phyloP scores from a whole-genome alignment of 30 jellyfish, hydroid and myxozoan species.

The Aurelia aurita region DNA sequence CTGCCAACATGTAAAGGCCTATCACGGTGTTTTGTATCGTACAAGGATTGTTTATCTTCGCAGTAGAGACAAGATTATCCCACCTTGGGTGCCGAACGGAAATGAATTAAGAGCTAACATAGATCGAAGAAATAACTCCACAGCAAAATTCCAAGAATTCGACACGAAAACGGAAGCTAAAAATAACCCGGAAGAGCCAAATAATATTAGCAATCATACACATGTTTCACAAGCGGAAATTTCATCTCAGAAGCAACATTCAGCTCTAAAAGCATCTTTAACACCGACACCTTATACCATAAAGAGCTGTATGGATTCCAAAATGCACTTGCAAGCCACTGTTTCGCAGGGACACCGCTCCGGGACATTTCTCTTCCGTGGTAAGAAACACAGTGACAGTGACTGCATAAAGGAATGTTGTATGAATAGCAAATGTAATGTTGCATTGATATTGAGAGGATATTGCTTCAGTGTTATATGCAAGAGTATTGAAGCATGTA shows the following conservation, averaged over 20 bases:
- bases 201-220: not conserved
- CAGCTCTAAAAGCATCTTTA: not conserved
- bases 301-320: slow-evolving; percentile 11
- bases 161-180: not conserved
- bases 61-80: slow-evolving; percentile 65
- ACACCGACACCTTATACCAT: too few relatives aligned
- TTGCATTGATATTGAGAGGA: slow-evolving; percentile 75
- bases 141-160: not conserved
- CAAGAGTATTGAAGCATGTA: slow-evolving; percentile 69
- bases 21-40: slow-evolving; percentile 66
- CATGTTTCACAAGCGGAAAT: not conserved
- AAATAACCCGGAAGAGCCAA: not conserved
- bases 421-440: slow-evolving; percentile 50
- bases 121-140: not conserved
- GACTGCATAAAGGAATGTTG: slow-evolving; percentile 87
- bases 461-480: slow-evolving; percentile 83
- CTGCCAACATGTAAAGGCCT: slow-evolving; percentile 74
- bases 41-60: slow-evolving; percentile 80
- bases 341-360: slow-evolving; percentile 51
- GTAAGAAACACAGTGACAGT: slow-evolving; percentile 31
- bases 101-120: slow-evolving; percentile 31
- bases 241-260: not conserved
- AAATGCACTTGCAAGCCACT: slow-evolving; percentile 3
- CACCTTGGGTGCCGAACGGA: slow-evolving; percentile 50
- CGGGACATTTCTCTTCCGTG: slow-evolving; percentile 47